Evolutionary conservation across 2,797 vertebrate genomes (phyloP).

Genomic region (Salmo trutta): DNA sequence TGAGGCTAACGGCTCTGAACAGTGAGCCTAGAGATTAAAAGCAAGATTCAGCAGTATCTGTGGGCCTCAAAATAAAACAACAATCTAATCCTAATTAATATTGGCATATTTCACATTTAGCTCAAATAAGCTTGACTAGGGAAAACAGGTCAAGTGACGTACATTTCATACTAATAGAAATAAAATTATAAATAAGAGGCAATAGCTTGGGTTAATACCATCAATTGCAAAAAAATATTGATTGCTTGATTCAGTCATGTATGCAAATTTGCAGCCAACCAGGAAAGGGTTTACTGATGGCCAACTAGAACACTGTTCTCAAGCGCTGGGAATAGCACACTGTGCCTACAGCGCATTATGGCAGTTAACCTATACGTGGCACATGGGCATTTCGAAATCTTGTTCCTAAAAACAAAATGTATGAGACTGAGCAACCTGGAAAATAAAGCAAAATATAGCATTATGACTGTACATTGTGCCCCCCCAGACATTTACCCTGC

Average conservation of each 20-base stretch:
- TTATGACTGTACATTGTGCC: too few species aligned
- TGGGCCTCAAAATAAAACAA: background rate
- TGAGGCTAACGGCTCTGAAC: background rate
- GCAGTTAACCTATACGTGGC: conserved; percentile 34
- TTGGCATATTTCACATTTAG: conserved; percentile 31
- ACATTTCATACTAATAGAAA: background rate
- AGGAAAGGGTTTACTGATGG: conserved; percentile 13
- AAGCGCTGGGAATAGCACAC: conserved; percentile 23
- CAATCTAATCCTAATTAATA: background rate
- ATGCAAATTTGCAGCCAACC: background rate
- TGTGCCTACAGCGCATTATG: conserved; percentile 28
- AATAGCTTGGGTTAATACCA: background rate
- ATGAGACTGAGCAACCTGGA: background rate
- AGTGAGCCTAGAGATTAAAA: background rate
- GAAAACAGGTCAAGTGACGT: background rate
- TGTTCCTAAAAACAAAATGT: background rate
- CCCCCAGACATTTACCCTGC: too few species aligned
- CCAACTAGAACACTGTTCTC: conserved; percentile 64
- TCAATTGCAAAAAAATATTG: background rate
- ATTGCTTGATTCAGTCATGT: background rate
- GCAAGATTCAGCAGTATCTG: background rate
- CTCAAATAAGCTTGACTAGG: conserved; percentile 31
- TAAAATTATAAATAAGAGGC: background rate
- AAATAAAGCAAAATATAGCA: background rate
- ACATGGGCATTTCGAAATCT: background rate